Conservation (phyloP, 2,888 invertebrate genomes). For the Mesochorus sp. region DNA sequence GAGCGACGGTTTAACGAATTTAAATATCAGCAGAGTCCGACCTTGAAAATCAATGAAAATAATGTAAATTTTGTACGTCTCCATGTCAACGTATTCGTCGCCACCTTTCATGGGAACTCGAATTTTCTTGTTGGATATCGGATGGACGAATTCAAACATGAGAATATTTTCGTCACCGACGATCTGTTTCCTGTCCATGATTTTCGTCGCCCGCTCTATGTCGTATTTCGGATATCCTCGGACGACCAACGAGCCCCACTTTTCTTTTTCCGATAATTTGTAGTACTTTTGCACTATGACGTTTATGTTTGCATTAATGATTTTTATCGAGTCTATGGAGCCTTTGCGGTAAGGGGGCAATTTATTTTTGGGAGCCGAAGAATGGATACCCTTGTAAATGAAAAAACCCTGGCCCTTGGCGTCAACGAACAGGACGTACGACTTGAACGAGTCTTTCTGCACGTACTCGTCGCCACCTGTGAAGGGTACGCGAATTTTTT, state of each 20-base stretch:
- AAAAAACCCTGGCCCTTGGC: no score
- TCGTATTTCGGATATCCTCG: constrained; percentile 1
- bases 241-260: not conserved
- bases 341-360: no score
- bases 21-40: constrained; percentile 1
- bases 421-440: no score
- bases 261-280: not conserved
- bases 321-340: not conserved
- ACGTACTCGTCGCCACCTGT: no score
- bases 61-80: not conserved
- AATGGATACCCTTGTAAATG: no score
- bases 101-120: constrained; percentile 7
- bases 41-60: constrained; percentile 12
- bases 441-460: no score
- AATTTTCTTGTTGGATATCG: not conserved
- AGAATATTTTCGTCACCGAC: not conserved
- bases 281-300: not conserved
- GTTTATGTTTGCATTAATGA: not conserved
- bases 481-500: no score
- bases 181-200: not conserved
- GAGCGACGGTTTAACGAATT: no score
- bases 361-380: no score
- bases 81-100: not conserved
- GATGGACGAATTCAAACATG: constrained; percentile 5
- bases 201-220: not conserved